Percentiles rank a stretch among this genome's conserved stretches.
These are phyloP conservation scores for Willowsia nigromaculata DNA, from an alignment of 2,888 invertebrate species.

Conservation along the genomic window DNA sequence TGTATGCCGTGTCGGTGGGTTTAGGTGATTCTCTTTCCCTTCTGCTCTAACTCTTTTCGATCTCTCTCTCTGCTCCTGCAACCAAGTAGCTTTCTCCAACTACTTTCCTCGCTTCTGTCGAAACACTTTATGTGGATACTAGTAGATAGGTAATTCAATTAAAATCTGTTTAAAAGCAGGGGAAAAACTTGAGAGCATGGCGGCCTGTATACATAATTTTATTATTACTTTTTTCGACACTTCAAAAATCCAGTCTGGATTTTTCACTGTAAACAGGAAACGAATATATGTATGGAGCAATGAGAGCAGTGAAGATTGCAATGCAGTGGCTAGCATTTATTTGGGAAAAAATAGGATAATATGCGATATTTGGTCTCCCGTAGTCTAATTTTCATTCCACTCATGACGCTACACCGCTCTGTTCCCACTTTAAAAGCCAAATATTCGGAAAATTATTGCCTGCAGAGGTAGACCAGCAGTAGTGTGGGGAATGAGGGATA, in stretches of 20 bases:
- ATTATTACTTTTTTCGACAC: constrained; percentile 7
- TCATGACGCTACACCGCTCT: not conserved
- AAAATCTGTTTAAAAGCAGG: constrained; percentile 51
- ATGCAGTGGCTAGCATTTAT: not conserved
- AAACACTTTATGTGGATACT: constrained; percentile 15
- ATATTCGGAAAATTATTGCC: constrained; percentile 44
- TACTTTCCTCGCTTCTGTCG: not conserved
- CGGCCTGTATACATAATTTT: not conserved
- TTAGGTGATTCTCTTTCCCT: not conserved
- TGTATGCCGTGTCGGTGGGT: not conserved
- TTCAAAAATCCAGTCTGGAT: not conserved
- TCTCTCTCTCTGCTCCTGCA: not conserved
- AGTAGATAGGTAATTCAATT: constrained; percentile 54
- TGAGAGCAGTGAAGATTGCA: not conserved
- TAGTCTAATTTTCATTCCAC: constrained; percentile 59
- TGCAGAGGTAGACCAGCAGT: not conserved
- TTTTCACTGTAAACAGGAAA: not conserved
- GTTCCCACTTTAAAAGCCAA: constrained; percentile 15
- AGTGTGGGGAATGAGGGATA: not conserved
- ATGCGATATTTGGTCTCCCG: constrained; percentile 20
- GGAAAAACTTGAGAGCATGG: not conserved
- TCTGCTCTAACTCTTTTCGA: not conserved
- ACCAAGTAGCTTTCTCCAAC: not conserved
- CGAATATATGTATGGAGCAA: no score
- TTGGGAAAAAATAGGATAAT: constrained; percentile 12